Evolutionary conservation across 1,140 invertebrate species (phyloP).

Genomic region (Magallana ariakensis): DNA sequence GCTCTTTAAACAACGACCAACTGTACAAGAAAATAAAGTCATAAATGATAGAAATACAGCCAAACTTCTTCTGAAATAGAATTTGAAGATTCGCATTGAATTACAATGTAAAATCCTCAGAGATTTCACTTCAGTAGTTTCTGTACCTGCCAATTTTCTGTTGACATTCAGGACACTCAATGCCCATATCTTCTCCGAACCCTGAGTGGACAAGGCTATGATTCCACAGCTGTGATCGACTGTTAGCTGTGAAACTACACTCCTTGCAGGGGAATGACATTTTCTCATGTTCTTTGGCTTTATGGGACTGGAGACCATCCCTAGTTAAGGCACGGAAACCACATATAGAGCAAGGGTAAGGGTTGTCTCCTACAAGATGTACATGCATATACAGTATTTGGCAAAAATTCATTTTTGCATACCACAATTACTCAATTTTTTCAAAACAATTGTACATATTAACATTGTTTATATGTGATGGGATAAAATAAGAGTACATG

Average conservation of each 20-base stretch:
- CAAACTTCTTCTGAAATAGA: too few relatives aligned
- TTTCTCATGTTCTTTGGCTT: slow-evolving; percentile 75
- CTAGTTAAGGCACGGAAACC: slow-evolving; percentile 70
- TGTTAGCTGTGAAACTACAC: slow-evolving; percentile 74
- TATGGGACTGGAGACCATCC: slow-evolving; percentile 74
- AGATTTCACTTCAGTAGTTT: neutral
- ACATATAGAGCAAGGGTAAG: slow-evolving; percentile 73
- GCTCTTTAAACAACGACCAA: slow-evolving; percentile 47
- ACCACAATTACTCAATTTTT: too few relatives aligned
- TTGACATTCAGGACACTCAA: slow-evolving; percentile 75
- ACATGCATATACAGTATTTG: too few relatives aligned
- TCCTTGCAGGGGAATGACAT: slow-evolving; percentile 73
- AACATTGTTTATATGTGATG: too few relatives aligned
- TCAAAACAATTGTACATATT: too few relatives aligned
- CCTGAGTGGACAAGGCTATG: slow-evolving; percentile 76
- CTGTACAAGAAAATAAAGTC: neutral
- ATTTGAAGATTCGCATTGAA: too few relatives aligned
- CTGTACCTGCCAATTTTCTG: slow-evolving; percentile 74
- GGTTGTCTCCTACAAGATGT: slow-evolving; percentile 71
- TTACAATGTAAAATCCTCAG: too few relatives aligned
- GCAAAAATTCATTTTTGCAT: too few relatives aligned
- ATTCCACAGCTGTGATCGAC: slow-evolving; percentile 74
- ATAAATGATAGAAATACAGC: neutral
- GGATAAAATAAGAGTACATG: too few relatives aligned
- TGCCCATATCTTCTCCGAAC: slow-evolving; percentile 60